A percentile compares a stretch with the other conserved stretches of the same genome.
Conservation (phyloP, 2,888 invertebrate genomes). For the Macaria notata region DNA sequence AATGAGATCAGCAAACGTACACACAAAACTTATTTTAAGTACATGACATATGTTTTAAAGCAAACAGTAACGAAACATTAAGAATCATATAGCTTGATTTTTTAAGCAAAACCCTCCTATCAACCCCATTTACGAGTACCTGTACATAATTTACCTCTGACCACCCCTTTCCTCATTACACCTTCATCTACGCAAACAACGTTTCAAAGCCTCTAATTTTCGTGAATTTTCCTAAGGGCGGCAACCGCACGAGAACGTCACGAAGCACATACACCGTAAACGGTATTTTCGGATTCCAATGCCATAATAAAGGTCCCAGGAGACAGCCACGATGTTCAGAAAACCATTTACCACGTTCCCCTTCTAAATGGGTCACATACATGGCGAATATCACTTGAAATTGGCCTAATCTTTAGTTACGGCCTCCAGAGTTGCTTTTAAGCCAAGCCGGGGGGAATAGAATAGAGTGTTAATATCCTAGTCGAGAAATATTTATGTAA, state of each 20-base stretch:
- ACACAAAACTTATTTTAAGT: too few relatives aligned
- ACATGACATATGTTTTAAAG: too few relatives aligned
- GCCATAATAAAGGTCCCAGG: constrained; percentile 44
- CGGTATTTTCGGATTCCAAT: constrained; percentile 39
- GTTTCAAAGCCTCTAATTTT: too few relatives aligned
- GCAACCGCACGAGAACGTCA: constrained; percentile 28
- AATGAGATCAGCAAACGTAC: too few relatives aligned
- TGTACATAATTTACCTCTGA: too few relatives aligned
- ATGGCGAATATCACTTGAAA: constrained; percentile 57
- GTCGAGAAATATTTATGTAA: constrained; percentile 10
- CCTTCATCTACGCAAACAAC: too few relatives aligned
- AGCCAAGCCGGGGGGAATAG: constrained; percentile 28
- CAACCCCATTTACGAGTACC: too few relatives aligned
- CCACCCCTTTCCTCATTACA: too few relatives aligned
- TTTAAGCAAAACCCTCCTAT: too few relatives aligned
- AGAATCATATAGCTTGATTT: too few relatives aligned
- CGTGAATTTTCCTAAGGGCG: constrained; percentile 25
- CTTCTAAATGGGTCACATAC: constrained; percentile 56
- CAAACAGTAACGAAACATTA: too few relatives aligned
- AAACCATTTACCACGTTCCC: constrained; percentile 58
- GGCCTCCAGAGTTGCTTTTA: constrained; percentile 53
- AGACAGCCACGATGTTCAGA: constrained; percentile 53
- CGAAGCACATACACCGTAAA: constrained; percentile 28
- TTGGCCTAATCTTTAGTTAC: constrained; percentile 69
- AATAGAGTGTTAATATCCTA: constrained; percentile 26